Base-by-base conservation (phyloP, 2,888 invertebrate species). In the Euplexia lucipara region DNA sequence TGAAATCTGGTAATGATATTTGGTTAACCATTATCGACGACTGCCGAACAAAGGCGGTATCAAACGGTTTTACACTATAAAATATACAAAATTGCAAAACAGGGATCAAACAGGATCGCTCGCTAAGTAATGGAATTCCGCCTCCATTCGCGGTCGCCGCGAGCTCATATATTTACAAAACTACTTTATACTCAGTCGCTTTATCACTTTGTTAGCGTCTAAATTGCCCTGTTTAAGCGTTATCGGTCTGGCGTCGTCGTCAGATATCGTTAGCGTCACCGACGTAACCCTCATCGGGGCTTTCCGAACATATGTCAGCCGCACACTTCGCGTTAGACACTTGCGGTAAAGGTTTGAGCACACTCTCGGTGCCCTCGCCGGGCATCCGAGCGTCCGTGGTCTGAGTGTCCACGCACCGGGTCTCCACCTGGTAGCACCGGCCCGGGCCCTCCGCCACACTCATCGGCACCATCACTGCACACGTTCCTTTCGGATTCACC, bases 241-340 rank as follows among this genome's bases (percentile, higher is more conserved):
- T 90, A 83, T 95, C 93, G 86, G 86, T 88, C 70, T 89, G 92
- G 80, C 95, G 93, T 82, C 95, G 93, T 87, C 95, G 97, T 97
- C 97, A 97, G 93, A 97, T 97, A 86, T 97, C 97, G 84, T 96
- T 96, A 69, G 96, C 96, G 85, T 98, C 98, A 41, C 98, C 98
- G 59, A 98, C 98, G 90, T 98, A 98, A 18, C 98, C 98, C 91
- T 98, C 98, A 88, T 98, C 98, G 39, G 98, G 98, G 91, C 98
- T 98, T 85, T 98, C 98, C 18, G 97, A 97, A 82, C 92, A 96
- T 81, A 95, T 95, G 90, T 92, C 96, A 79, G 91, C 91, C 77
- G 92, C 95, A 84, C 93, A 93, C 86, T 95, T 95, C 83, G 92
- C 92, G 84, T 92, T 94, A 70, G 94, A 91, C 76, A 93, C 92